Conservation (phyloP, 2,888 invertebrate species). For the Drosophila subquinaria region DNA sequence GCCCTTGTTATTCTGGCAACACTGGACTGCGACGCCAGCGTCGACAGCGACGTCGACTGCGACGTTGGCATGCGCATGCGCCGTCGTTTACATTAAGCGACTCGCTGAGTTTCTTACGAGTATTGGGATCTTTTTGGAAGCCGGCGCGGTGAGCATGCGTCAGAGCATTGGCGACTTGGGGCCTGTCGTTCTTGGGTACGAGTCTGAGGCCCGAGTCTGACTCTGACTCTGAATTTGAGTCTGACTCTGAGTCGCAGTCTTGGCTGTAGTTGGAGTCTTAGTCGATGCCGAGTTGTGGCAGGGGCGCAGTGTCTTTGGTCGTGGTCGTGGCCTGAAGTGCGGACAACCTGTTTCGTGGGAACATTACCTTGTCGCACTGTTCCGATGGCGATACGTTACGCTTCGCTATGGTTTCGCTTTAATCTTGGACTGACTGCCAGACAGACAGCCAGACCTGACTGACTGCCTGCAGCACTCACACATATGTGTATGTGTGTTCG, state of each 20-base stretch:
- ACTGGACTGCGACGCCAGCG: constrained; percentile 24
- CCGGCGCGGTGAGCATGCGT: constrained; percentile 68
- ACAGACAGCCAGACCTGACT: constrained; percentile 2
- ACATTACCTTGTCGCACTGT: constrained; percentile 84
- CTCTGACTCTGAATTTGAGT: constrained; percentile 6
- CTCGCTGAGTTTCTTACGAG: constrained; percentile 34
- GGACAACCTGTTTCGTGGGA: constrained; percentile 86
- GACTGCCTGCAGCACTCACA: constrained; percentile 55
- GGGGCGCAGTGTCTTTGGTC: constrained; percentile 57
- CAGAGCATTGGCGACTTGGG: constrained; percentile 50
- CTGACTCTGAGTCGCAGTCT: constrained; percentile 34
- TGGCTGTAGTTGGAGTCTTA: constrained; percentile 18
- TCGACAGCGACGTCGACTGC: constrained; percentile 13
- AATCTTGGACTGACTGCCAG: constrained; percentile 63
- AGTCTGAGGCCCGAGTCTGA: constrained; percentile 19
- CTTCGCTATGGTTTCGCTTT: constrained; percentile 80
- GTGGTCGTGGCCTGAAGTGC: constrained; percentile 81
- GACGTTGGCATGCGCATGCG: constrained; percentile 79
- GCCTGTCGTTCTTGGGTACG: constrained; percentile 25
- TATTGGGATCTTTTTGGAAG: constrained; percentile 29
- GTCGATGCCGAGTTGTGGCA: constrained; percentile 11
- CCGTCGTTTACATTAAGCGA: constrained; percentile 73
- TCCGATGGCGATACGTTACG: constrained; percentile 80
- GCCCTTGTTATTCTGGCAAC: neutral
- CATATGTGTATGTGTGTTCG: constrained; percentile 29